Percentiles rank a stretch among this genome's conserved stretches.
phyloP scores from a whole-genome alignment of 2,888 invertebrate species.

The Alsophila aescularia region DNA sequence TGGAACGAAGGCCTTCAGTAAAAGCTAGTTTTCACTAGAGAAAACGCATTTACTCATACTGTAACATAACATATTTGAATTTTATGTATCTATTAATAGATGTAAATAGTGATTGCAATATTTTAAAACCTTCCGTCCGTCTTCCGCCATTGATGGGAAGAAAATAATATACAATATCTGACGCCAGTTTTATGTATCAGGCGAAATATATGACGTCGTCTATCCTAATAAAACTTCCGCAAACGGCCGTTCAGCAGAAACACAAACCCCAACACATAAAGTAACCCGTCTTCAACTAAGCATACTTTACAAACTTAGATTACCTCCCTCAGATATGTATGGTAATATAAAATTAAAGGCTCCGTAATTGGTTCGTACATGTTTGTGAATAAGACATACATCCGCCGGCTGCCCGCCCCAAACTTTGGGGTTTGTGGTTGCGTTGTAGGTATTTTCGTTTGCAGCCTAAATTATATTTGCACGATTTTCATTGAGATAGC shows the following conservation, averaged over 20 bases:
- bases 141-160: too few species aligned
- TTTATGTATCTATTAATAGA: too few species aligned
- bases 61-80: too few species aligned
- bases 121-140: too few species aligned
- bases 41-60: too few species aligned
- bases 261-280: neutral
- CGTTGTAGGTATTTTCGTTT: conserved; percentile 34
- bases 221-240: conserved; percentile 1
- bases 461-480: conserved; percentile 48
- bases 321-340: conserved; percentile 42
- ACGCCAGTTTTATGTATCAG: neutral
- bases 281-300: conserved; percentile 24
- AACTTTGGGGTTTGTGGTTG: conserved; percentile 49
- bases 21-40: too few species aligned
- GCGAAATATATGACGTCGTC: neutral
- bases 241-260: conserved; percentile 1
- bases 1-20: too few species aligned
- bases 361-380: conserved; percentile 63
- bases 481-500: conserved; percentile 40
- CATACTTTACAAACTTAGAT: conserved; percentile 49
- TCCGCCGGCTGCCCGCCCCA: conserved; percentile 44
- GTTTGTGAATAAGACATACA: conserved; percentile 61
- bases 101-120: too few species aligned
- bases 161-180: too few species aligned
- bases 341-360: conserved; percentile 58